Conservation (phyloP, 2,113 vertebrate genomes). For the Plestiodon gilberti region DNA sequence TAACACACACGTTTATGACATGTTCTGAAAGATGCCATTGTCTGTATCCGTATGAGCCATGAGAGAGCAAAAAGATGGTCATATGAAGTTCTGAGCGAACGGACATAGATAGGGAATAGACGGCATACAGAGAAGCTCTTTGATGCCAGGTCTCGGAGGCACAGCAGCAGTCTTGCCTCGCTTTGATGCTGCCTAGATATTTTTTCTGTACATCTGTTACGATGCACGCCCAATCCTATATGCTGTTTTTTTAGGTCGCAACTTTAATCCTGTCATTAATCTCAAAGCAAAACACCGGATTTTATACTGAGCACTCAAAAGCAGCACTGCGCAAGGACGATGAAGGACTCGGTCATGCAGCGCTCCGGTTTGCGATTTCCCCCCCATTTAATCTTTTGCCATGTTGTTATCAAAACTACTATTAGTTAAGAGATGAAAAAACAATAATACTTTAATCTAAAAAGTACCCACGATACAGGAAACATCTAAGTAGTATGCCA, state of each 20-base stretch:
- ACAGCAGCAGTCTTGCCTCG: conserved; percentile 9
- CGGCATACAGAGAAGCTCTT: not conserved
- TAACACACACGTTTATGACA: not conserved
- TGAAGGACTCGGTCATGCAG: not conserved
- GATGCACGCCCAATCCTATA: conserved; percentile 46
- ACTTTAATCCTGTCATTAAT: conserved; percentile 60
- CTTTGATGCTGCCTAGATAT: not conserved
- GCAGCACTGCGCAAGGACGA: conserved; percentile 9
- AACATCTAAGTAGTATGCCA: not conserved
- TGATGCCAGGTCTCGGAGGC: conserved; percentile 4
- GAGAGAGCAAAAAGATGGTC: not conserved
- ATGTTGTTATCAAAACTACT: not conserved
- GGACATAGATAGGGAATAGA: not conserved
- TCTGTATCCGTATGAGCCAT: not conserved
- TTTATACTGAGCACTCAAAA: conserved; percentile 35
- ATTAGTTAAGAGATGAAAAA: not conserved
- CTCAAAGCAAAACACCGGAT: conserved; percentile 31
- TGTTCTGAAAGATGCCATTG: not conserved
- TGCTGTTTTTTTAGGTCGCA: conserved; percentile 30
- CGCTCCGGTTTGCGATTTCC: not conserved
- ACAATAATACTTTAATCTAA: not conserved
- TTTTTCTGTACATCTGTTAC: conserved; percentile 42
- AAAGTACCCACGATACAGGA: not conserved
- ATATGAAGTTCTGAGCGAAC: not conserved
- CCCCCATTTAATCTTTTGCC: not conserved